Conservation (phyloP, 2,888 invertebrate species). For the Mesorhabditis spiculigera region DNA sequence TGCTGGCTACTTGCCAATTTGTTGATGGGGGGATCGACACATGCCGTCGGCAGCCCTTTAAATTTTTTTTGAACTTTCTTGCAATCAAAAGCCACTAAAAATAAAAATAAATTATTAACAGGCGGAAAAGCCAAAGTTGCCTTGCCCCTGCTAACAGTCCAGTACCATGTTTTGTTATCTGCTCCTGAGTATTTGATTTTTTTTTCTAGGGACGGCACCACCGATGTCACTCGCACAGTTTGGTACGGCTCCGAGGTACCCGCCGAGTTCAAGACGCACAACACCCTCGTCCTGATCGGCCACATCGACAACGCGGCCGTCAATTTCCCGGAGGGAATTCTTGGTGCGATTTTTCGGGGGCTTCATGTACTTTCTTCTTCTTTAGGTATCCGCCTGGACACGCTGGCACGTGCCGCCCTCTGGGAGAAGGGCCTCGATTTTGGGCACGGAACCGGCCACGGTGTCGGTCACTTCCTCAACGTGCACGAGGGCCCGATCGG, state of each 20-base stretch:
- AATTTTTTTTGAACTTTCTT: too few relatives aligned
- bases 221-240: constrained; percentile 86
- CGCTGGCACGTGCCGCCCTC: constrained; percentile 75
- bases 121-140: too few relatives aligned
- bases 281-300: constrained; percentile 85
- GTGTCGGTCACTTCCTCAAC: constrained; percentile 84
- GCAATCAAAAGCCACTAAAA: too few relatives aligned
- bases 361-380: neutral
- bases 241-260: constrained; percentile 72
- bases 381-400: constrained; percentile 67
- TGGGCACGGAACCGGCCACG: constrained; percentile 89
- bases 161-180: too few relatives aligned
- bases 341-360: neutral
- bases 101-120: too few relatives aligned
- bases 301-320: constrained; percentile 74
- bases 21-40: too few relatives aligned
- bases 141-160: too few relatives aligned
- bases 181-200: neutral
- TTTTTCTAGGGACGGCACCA: constrained; percentile 77
- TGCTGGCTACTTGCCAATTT: too few relatives aligned
- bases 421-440: constrained; percentile 89
- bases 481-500: constrained; percentile 75
- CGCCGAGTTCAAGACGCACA: constrained; percentile 71
- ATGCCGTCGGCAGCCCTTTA: too few relatives aligned
- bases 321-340: constrained; percentile 71